These are phyloP conservation scores for Calliphora vicina DNA, from an alignment of 1,140 invertebrate species.

Conservation along the genomic window DNA sequence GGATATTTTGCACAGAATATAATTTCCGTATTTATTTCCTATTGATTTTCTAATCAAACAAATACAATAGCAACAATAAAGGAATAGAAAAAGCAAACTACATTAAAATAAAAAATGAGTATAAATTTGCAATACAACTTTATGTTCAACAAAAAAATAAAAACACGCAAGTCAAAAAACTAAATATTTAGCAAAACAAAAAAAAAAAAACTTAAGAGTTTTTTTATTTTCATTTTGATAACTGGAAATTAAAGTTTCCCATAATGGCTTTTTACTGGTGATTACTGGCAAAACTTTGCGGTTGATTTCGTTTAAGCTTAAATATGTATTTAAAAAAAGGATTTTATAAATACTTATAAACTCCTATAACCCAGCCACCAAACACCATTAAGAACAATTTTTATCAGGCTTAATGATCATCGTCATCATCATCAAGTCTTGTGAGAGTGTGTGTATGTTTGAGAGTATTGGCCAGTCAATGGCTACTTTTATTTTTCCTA, in stretches of 20 bases:
- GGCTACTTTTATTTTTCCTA: background rate
- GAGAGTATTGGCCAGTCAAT: background rate
- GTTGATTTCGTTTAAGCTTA: constrained; percentile 18
- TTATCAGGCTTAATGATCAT: background rate
- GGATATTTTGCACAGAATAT: background rate
- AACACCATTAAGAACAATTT: no score
- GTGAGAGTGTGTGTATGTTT: background rate
- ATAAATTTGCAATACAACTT: constrained; percentile 1
- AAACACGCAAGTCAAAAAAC: constrained; percentile 20
- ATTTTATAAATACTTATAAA: background rate
- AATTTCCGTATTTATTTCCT: constrained; percentile 32
- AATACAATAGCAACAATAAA: background rate
- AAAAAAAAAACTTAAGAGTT: background rate
- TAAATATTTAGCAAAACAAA: constrained; percentile 10
- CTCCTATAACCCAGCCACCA: no score
- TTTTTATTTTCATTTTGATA: background rate
- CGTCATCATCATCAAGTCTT: background rate
- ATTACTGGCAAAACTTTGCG: constrained; percentile 19
- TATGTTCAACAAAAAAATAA: background rate
- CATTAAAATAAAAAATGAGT: constrained; percentile 21
- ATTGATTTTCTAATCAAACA: constrained; percentile 29
- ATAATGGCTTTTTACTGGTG: constrained; percentile 33
- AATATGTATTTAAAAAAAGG: background rate
- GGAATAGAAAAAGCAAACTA: background rate
- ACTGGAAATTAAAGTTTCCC: constrained; percentile 9